Evolutionary conservation across 2,113 vertebrate genomes (phyloP), one percentile per base, ranked within the genome.

Genomic region (Psittacula cyanocephala): DNA sequence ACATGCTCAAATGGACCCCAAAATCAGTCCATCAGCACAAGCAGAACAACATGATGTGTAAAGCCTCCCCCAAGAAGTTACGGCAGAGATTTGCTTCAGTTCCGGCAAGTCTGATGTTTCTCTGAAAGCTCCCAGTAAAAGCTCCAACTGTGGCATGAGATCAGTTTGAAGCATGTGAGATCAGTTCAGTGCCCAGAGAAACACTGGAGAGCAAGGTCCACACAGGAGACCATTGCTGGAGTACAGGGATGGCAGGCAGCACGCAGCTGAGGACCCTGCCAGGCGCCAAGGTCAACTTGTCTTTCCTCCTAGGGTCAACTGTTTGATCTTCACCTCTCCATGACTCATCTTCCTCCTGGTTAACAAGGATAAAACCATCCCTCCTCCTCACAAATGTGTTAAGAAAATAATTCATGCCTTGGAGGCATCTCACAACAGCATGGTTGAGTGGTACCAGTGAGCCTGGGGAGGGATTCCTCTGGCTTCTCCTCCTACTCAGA

Each of bases 11-110:
- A 49, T 0, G 3, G 31, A 70, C 37, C 25, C 17, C 50, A 19
- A 78, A 52, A 37, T 11, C 35, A 27, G 17, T 39, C 49, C 47
- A 64, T 17, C 29, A 64, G 22, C 62, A 79, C 65, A 63, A 68
- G 44, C 22, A 81, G 31, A 86, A 78, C 23, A 41, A 39, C 0
- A 3, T 1, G 17, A 57, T 0, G 0, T 9, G 17, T 39, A 59
- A 90, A 43, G 7, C 20, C 44, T 46, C 47, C 29, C 5, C 23
- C 1, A 13, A 22, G 9, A 53, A 60, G 23, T 46, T 43, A 41
- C 2, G 11, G 35, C 0, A 50, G 50, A 68, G 23, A 49, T 60
- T 35, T 18, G 7, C 29, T 86, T 81, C 78, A 53, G 49, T 52
- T 84, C 50, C 46, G 55, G 3, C 10, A 41, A 31, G 18, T 27